These are phyloP conservation scores for Zaprionus kolodkinae DNA, from an alignment of 1,140 invertebrate species.

Conservation along the genomic window DNA sequence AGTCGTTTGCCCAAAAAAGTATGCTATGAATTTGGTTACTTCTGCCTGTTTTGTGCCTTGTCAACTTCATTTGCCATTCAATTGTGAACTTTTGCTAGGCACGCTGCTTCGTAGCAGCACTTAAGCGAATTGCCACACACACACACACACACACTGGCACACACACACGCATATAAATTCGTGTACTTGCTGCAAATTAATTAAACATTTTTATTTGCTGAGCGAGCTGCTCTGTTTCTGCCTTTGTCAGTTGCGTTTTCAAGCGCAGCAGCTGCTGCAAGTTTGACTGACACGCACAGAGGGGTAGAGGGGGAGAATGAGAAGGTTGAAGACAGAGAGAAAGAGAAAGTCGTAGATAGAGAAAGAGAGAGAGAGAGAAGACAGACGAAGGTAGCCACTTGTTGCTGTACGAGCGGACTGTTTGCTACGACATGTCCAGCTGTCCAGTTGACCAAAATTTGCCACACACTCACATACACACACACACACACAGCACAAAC, in stretches of 20 bases:
- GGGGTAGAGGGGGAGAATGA: background rate
- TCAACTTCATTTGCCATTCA: slow-evolving; percentile 40
- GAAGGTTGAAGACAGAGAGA: background rate
- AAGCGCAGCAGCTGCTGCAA: background rate
- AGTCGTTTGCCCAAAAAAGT: slow-evolving; percentile 14
- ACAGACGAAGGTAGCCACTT: background rate
- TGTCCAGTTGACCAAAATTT: slow-evolving; percentile 27
- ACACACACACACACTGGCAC: slow-evolving; percentile 20
- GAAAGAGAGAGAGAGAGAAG: background rate
- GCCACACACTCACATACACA: slow-evolving; percentile 9
- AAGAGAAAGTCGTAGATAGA: background rate
- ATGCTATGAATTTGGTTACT: slow-evolving; percentile 14
- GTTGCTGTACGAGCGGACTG: slow-evolving; percentile 9
- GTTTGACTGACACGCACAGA: background rate
- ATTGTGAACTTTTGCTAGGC: slow-evolving; percentile 32
- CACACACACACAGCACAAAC: slow-evolving; percentile 1
- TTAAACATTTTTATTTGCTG: slow-evolving; percentile 2
- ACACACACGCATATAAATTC: slow-evolving; percentile 14
- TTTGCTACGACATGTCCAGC: background rate
- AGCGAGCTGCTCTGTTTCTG: background rate
- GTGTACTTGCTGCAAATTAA: slow-evolving; percentile 30
- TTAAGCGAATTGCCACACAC: slow-evolving; percentile 4
- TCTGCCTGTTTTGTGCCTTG: slow-evolving; percentile 2
- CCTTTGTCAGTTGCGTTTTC: background rate
- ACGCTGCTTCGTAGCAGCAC: slow-evolving; percentile 10